Conservation (phyloP, 2,113 vertebrate genomes). For the Peucedramus taeniatus region DNA sequence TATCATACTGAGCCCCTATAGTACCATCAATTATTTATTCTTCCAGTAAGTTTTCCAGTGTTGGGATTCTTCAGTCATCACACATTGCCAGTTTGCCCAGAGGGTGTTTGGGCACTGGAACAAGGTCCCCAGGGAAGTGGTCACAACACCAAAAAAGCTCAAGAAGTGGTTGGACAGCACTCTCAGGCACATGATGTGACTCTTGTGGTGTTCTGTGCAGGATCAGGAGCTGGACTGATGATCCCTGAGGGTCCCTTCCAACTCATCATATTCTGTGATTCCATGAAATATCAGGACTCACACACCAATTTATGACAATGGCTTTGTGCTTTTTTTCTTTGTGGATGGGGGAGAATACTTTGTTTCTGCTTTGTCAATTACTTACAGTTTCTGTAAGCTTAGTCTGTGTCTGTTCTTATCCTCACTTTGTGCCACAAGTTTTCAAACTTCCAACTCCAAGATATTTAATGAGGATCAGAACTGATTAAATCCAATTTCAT, state of each 20-base stretch:
- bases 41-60: neutral
- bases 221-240: neutral
- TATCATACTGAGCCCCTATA: neutral
- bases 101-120: neutral
- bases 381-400: neutral
- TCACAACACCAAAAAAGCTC: neutral
- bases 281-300: neutral
- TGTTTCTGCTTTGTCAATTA: neutral
- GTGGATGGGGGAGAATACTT: rapidly evolving
- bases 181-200: no score
- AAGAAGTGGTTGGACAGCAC: rapidly evolving
- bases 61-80: neutral
- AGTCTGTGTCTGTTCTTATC: neutral
- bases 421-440: neutral
- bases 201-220: no score
- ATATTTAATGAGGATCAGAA: neutral
- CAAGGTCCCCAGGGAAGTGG: no score
- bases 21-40: neutral
- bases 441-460: neutral
- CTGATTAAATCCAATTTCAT: neutral
- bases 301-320: neutral
- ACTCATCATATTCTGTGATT: neutral
- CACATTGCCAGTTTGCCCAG: neutral
- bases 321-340: neutral
- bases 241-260: neutral